These are phyloP conservation scores for Corythaixoides concolor DNA, from an alignment of 2,113 vertebrate species.

Conservation along the genomic window DNA sequence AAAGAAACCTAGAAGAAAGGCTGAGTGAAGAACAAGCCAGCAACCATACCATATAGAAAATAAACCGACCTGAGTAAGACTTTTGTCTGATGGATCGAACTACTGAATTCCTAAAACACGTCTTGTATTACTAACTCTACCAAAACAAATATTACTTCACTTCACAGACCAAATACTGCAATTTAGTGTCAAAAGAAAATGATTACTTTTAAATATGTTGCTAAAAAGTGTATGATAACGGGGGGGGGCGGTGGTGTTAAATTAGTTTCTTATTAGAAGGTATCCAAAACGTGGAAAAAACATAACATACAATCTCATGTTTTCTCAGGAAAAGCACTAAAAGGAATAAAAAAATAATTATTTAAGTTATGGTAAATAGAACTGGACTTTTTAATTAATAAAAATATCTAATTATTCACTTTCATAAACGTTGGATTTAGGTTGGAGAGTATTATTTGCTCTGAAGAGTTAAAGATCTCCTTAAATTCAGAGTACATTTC, in stretches of 20 bases:
- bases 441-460: too few species aligned
- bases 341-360: background rate
- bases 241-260: background rate
- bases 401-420: background rate
- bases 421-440: background rate
- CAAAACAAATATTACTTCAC: background rate
- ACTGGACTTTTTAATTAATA: background rate
- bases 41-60: background rate
- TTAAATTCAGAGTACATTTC: too few species aligned
- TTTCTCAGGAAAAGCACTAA: background rate
- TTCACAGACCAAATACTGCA: background rate
- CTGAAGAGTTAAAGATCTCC: too few species aligned
- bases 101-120: background rate
- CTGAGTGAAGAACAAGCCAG: background rate
- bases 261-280: background rate
- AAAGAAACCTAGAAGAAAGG: background rate
- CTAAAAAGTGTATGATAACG: background rate
- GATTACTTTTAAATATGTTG: background rate
- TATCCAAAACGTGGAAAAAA: background rate
- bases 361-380: background rate
- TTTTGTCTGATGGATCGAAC: background rate
- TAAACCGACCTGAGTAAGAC: too few species aligned
- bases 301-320: rapidly evolving
- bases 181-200: background rate
- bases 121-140: too few species aligned